Evolutionary conservation across 2,888 invertebrate species (phyloP).

Genomic region (Acanthopleura granulata): DNA sequence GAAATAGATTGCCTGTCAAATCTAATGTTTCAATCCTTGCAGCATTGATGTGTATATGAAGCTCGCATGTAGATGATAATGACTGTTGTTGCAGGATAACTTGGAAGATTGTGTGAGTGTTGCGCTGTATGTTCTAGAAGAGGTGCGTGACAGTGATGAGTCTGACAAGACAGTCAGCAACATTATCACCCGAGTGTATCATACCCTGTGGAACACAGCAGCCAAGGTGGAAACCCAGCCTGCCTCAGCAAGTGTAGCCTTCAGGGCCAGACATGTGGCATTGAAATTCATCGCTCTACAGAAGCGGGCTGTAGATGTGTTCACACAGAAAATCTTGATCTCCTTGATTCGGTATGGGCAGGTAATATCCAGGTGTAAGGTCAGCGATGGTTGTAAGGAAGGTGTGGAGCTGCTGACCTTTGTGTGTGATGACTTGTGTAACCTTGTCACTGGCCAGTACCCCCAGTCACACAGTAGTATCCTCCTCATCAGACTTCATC

Average conservation of each 20-base stretch:
- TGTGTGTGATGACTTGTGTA: constrained; percentile 12
- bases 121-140: background rate
- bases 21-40: too few species aligned
- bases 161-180: background rate
- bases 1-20: too few species aligned
- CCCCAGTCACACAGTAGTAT: background rate
- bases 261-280: background rate
- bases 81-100: background rate
- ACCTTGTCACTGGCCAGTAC: background rate
- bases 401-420: background rate
- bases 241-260: background rate
- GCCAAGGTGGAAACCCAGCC: background rate
- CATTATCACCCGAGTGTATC: background rate
- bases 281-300: background rate
- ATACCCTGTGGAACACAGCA: background rate
- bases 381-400: background rate
- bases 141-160: background rate
- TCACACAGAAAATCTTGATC: background rate
- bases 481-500: background rate
- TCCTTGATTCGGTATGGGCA: background rate
- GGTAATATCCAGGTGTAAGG: background rate
- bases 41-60: too few species aligned
- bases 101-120: background rate
- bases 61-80: too few species aligned
- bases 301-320: background rate